Base-by-base conservation (phyloP, 1,140 invertebrate genomes). In the Saccostrea echinata region DNA sequence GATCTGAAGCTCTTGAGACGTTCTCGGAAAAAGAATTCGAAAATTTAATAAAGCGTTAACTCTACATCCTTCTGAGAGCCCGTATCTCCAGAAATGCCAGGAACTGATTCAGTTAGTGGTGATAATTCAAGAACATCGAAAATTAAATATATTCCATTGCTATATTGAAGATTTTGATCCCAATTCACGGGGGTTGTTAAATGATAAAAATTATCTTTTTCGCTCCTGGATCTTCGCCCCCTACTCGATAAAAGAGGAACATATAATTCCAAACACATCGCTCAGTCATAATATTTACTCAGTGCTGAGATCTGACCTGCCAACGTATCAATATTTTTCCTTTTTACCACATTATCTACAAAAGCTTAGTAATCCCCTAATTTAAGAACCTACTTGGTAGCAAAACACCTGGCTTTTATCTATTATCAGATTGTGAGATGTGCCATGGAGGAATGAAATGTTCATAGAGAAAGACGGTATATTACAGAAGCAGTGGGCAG, bases 131-230 rank as follows among this genome's bases (percentile, higher is more conserved):
- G 27, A 33, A 76, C 1, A 76, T 76, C 27, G 68, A 76, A 76
- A 76, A 76, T 76, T 76, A 76, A 76, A 76, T 76, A 76, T 76
- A 76, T 76, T 30, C 30, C 68, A 33, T 76, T 76, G 68, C 68
- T 76, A 33, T 76, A 27, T 76, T 76, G 68, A 76, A 16, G 24
- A 76, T 76, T 76, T 76, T 76, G 68, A 76, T 76, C 30, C 68
- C 8, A 30, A 76, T 16, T 76, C 68, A 33, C 27, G 68, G 68
- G 68, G 68, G 27, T 16, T 30, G 68, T 33, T 27, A 35, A 33
- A 76, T 27, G 27, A 33, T 30, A 30, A 76, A 76, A 33, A 30
- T 76, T 27, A 33, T 76, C 68, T 76, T 30, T 76, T 76, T 30
- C 68, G 27, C 68, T n/a, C 55, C 4, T 76, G 68, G 68, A 24